These are phyloP conservation scores for Teleiodes luculella DNA, from an alignment of 2,888 invertebrate genomes.

Conservation along the genomic window DNA sequence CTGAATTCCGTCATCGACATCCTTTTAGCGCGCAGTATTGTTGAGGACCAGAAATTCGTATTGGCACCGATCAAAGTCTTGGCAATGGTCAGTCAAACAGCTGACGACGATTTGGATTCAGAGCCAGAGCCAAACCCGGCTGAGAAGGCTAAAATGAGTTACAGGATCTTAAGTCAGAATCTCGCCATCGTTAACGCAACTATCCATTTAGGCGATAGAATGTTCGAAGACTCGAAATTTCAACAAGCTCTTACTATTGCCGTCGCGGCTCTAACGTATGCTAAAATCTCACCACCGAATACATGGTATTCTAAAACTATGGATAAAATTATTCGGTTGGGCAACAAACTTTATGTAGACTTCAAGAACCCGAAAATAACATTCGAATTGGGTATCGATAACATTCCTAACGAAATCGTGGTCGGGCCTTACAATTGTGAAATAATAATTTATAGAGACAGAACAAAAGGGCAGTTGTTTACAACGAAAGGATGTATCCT, in stretches of 20 bases:
- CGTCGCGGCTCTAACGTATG: slow-evolving; percentile 80
- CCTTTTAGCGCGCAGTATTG: slow-evolving; percentile 64
- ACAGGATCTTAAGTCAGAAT: slow-evolving; percentile 73
- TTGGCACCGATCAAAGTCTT: slow-evolving; percentile 69
- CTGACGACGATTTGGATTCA: slow-evolving; percentile 68
- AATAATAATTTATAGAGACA: slow-evolving; percentile 77
- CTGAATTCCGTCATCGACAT: slow-evolving; percentile 69
- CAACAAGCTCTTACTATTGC: slow-evolving; percentile 81
- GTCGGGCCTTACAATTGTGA: slow-evolving; percentile 79
- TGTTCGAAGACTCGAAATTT: slow-evolving; percentile 77
- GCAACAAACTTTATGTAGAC: slow-evolving; percentile 78
- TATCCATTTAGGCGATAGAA: slow-evolving; percentile 78
- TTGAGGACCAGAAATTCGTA: slow-evolving; percentile 72
- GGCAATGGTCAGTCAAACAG: slow-evolving; percentile 62
- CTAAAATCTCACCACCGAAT: slow-evolving; percentile 81
- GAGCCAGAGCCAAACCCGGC: slow-evolving; percentile 66
- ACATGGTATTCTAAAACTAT: slow-evolving; percentile 78
- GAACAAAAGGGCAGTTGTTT: slow-evolving; percentile 66
- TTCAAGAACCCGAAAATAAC: slow-evolving; percentile 67
- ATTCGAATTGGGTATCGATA: slow-evolving; percentile 71
- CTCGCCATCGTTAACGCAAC: slow-evolving; percentile 79
- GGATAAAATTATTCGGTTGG: slow-evolving; percentile 78
- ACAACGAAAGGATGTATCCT: slow-evolving; percentile 74
- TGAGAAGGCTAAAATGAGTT: slow-evolving; percentile 75
- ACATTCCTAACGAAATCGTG: slow-evolving; percentile 76